These are phyloP conservation scores for Coelopa pilipes DNA, from an alignment of 2,888 invertebrate genomes.

Conservation along the genomic window DNA sequence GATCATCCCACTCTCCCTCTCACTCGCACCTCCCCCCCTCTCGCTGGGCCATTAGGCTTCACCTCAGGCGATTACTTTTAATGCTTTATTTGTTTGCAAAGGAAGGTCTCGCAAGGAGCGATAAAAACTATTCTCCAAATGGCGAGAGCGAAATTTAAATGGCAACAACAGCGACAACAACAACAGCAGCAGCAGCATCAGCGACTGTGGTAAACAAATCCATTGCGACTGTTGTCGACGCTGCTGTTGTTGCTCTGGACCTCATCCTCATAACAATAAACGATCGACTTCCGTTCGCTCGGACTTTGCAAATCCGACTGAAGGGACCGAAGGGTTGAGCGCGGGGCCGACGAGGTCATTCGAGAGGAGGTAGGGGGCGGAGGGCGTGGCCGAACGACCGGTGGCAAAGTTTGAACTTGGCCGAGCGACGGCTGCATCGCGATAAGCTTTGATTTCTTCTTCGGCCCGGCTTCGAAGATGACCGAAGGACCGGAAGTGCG, in stretches of 20 bases:
- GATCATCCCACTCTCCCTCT: no score
- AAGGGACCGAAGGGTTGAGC: no score
- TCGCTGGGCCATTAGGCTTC: neutral
- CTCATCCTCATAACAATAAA: constrained; percentile 16
- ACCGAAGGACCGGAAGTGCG: neutral
- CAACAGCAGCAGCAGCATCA: no score
- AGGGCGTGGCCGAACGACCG: no score
- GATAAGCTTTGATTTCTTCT: no score
- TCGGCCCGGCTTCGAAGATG: neutral
- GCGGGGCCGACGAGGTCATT: no score
- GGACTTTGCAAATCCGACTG: no score
- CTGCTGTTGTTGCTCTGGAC: constrained; percentile 52
- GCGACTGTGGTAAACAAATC: constrained; percentile 55
- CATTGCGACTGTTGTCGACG: constrained; percentile 61
- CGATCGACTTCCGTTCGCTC: constrained; percentile 5
- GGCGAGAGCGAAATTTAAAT: constrained; percentile 1
- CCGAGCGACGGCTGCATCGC: neutral
- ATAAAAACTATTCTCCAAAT: neutral
- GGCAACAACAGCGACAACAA: neutral
- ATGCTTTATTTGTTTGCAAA: neutral
- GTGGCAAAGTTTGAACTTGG: neutral
- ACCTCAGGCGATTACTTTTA: neutral
- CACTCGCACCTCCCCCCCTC: neutral
- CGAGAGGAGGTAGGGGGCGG: no score
- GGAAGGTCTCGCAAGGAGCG: neutral